Evolutionary conservation across 2,797 vertebrate genomes (phyloP), one percentile per base, ranked within the genome.

Genomic region (Euphonia xanthogaster): DNA sequence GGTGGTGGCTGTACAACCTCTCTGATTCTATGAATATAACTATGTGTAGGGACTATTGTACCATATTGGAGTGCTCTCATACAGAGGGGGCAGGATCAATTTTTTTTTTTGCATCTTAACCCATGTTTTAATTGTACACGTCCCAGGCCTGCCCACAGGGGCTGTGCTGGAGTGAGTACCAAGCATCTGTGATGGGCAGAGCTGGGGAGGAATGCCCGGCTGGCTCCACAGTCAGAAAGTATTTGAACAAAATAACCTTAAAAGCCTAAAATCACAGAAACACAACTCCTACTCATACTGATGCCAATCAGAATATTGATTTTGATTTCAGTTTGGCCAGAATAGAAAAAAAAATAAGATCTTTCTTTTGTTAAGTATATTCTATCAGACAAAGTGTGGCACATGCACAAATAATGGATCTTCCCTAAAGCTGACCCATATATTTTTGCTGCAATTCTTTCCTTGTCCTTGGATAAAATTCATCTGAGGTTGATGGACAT

Each of bases 381-480:
- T 74, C 65, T 62, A 6, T 12, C 54, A 90, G 44, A 53, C 30
- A 50, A 82, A 72, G 58, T 91, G 27, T 23, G 40, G 8, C 12
- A 48, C 57, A 57, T 39, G 31, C 14, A 80, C 30, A 73, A 70
- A 79, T 39, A 90, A 61, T 17, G 22, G 6, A 12, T 55, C 45
- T 37, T 76, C 86, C 85, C 57, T 90, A 77, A 73, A 92, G 35
- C 61, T 83, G 72, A 79, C 55, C n/a, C 17, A 1, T 93, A 65
- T 50, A 73, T 79, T n/a, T 84, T 84, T 92, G 48, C n/a, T 48
- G 86, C 76, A 70, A 81, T 86, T 91, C 60, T 60, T 31, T 65
- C 81, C 42, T 85, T 65, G 67, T 75, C 86, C 70, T 93, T 48
- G 76, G 58, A 60, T 66, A 31, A 86, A 95, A 96, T 94, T 92